These are phyloP conservation scores for Podilymbus podiceps DNA, from an alignment of 2,113 vertebrate genomes.

Conservation along the genomic window DNA sequence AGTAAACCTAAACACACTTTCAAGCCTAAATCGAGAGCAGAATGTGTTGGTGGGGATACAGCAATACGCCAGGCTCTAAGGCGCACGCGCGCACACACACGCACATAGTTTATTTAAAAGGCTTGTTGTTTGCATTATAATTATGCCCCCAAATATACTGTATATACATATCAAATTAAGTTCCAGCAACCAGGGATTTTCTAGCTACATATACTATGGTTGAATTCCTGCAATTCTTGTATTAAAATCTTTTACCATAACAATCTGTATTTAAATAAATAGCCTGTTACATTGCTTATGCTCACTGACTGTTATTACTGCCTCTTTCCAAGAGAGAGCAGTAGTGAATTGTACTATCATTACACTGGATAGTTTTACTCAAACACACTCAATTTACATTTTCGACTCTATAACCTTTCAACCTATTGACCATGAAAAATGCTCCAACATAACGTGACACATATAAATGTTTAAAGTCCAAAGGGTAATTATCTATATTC, in stretches of 20 bases:
- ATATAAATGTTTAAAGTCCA: slow-evolving; percentile 84
- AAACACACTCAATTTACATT: slow-evolving; percentile 69
- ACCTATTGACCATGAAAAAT: slow-evolving; percentile 82
- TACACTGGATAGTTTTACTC: slow-evolving; percentile 45
- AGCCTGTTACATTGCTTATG: neutral
- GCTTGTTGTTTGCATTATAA: slow-evolving; percentile 21
- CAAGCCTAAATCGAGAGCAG: slow-evolving; percentile 6
- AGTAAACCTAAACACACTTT: neutral
- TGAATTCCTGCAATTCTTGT: slow-evolving; percentile 29
- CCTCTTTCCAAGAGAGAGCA: slow-evolving; percentile 81
- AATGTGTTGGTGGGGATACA: neutral
- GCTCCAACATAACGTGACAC: slow-evolving; percentile 78
- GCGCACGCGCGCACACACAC: neutral
- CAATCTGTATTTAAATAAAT: slow-evolving; percentile 6
- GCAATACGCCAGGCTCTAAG: neutral
- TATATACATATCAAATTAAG: slow-evolving; percentile 21
- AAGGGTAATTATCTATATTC: slow-evolving; percentile 85
- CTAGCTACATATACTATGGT: neutral
- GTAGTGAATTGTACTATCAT: slow-evolving; percentile 75
- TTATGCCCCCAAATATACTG: neutral
- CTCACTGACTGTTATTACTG: slow-evolving; percentile 64
- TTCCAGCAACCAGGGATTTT: slow-evolving; percentile 16
- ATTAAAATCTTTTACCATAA: slow-evolving; percentile 30
- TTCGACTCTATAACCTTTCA: slow-evolving; percentile 82
- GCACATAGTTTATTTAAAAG: neutral